A percentile compares a stretch with the other conserved stretches of the same genome.
Conservation (phyloP, 2,113 vertebrate genomes). For the Ochotona princeps region DNA sequence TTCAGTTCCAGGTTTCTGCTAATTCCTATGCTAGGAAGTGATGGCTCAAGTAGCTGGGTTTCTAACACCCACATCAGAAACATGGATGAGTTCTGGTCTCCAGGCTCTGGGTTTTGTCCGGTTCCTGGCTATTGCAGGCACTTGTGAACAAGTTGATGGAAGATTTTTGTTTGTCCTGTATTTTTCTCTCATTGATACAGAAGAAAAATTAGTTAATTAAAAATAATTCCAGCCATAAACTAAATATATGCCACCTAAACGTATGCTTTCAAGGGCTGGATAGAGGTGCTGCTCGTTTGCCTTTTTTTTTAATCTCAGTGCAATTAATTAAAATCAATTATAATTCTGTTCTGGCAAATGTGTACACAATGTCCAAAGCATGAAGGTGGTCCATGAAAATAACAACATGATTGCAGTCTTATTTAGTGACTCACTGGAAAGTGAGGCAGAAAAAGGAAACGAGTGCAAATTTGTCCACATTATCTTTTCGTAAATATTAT, state of each 20-base stretch:
- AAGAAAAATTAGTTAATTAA: too few species aligned
- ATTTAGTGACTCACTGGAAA: conserved; percentile 33
- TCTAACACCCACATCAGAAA: too few species aligned
- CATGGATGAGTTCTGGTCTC: too few species aligned
- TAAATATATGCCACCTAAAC: neutral
- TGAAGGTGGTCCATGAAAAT: neutral
- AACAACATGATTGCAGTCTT: neutral
- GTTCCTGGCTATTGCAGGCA: too few species aligned
- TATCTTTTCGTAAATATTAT: neutral
- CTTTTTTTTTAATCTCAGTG: neutral
- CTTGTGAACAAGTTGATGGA: too few species aligned
- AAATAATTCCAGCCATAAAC: neutral
- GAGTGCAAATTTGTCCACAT: conserved; percentile 29
- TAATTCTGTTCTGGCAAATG: conserved; percentile 7
- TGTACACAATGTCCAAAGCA: neutral
- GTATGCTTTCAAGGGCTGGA: neutral
- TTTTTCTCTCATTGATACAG: too few species aligned
- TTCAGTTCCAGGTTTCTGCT: too few species aligned
- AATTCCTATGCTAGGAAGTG: too few species aligned
- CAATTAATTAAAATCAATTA: conserved; percentile 42
- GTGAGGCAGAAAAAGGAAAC: conserved; percentile 5
- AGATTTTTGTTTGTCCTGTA: too few species aligned
- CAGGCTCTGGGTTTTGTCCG: too few species aligned
- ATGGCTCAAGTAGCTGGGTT: too few species aligned
- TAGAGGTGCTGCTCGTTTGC: neutral